A percentile compares a stretch with the other conserved stretches of the same genome.
phyloP scores from a whole-genome alignment of 2,797 vertebrate genomes.

The Sebastes iracundus region DNA sequence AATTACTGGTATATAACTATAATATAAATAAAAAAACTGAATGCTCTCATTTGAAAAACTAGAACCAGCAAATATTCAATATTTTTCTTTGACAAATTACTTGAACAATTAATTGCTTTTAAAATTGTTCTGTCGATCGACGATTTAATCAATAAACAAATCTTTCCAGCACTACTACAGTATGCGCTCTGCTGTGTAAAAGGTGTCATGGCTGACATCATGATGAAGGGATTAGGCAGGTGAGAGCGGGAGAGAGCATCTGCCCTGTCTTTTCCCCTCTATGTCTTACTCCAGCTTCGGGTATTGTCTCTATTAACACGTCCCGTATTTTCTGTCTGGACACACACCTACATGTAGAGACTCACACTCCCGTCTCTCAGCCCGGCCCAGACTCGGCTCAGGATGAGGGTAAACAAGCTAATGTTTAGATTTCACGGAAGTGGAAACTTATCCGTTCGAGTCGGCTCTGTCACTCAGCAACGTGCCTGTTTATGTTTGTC shows the following conservation, averaged over 20 bases:
- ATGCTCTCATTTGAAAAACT: neutral
- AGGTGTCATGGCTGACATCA: neutral
- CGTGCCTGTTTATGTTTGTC: constrained; percentile 72
- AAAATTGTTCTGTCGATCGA: neutral
- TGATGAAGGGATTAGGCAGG: neutral
- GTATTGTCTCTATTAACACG: constrained; percentile 11
- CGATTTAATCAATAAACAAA: neutral
- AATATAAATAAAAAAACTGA: neutral
- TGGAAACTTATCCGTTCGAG: constrained; percentile 72
- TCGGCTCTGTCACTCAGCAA: constrained; percentile 74
- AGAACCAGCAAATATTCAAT: neutral
- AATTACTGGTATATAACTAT: neutral
- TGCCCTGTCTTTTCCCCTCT: neutral
- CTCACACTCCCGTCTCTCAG: constrained; percentile 21
- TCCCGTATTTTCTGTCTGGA: constrained; percentile 14
- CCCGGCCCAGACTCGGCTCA: constrained; percentile 37
- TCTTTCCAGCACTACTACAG: neutral
- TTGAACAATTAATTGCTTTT: no score
- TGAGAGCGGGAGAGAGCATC: neutral
- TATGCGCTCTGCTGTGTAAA: neutral
- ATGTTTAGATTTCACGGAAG: constrained; percentile 80
- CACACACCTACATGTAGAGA: constrained; percentile 6
- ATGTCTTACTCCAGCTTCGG: neutral
- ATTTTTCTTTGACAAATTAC: no score
- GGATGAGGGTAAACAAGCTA: constrained; percentile 73